Conservation (phyloP, 35 echinoderm and acorn worm genomes). For the Chiridota heheva region DNA sequence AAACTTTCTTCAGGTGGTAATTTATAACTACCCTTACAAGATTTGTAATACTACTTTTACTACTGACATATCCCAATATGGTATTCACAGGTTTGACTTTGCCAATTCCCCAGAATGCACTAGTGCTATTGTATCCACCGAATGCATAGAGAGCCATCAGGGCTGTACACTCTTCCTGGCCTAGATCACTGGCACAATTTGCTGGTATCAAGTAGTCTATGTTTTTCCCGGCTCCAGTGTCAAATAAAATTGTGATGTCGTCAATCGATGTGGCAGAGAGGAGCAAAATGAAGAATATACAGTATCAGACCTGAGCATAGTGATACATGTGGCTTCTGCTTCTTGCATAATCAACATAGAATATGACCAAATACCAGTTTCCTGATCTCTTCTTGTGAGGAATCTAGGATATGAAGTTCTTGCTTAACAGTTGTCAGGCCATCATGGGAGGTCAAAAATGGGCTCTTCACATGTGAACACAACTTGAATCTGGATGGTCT, state of each 20-base stretch:
- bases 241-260: constrained; percentile 19
- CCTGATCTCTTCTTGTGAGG: constrained; percentile 32
- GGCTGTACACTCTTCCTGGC: constrained; percentile 13
- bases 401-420: too few species aligned
- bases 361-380: constrained; percentile 23
- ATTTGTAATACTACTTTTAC: too few species aligned
- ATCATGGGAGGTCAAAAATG: too few species aligned
- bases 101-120: constrained; percentile 49
- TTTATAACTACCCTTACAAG: too few species aligned
- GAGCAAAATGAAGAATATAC: constrained; percentile 55
- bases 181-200: neutral
- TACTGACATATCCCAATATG: neutral
- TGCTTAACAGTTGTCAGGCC: too few species aligned
- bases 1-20: too few species aligned
- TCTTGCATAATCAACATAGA: constrained; percentile 40
- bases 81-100: constrained; percentile 61
- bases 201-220: constrained; percentile 20
- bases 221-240: constrained; percentile 32
- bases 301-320: constrained; percentile 27
- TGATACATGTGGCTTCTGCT: neutral
- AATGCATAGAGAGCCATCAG: constrained; percentile 50
- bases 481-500: too few species aligned
- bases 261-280: neutral
- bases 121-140: constrained; percentile 49
- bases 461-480: too few species aligned